These are phyloP conservation scores for Rhaphigaster nebulosa DNA, from an alignment of 2,888 invertebrate genomes.

Conservation along the genomic window DNA sequence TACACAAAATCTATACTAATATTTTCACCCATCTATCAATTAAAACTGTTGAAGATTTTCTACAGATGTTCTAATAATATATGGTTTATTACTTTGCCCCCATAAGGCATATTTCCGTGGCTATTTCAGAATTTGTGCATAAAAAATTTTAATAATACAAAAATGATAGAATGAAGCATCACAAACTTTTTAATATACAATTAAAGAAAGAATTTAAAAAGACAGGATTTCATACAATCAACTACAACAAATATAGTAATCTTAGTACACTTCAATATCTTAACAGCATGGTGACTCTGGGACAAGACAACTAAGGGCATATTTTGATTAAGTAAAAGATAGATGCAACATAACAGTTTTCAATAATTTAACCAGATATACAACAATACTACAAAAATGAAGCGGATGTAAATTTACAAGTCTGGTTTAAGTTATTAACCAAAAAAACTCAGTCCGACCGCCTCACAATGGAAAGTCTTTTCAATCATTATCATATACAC, in stretches of 20 bases:
- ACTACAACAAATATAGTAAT: conserved; percentile 32
- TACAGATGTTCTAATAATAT: conserved; percentile 56
- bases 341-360: conserved; percentile 57
- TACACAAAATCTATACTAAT: conserved; percentile 53
- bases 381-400: conserved; percentile 60
- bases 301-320: conserved; percentile 27
- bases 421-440: conserved; percentile 63
- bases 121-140: conserved; percentile 53
- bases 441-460: conserved; percentile 61
- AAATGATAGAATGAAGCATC: conserved; percentile 46
- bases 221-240: conserved; percentile 40
- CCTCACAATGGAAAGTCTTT: conserved; percentile 57
- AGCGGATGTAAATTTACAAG: conserved; percentile 62
- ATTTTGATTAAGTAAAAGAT: conserved; percentile 57
- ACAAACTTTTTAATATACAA: conserved; percentile 30
- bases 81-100: conserved; percentile 43
- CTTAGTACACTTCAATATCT: conserved; percentile 1
- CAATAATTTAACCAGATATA: conserved; percentile 59
- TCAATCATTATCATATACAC: conserved; percentile 62
- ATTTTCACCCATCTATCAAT: conserved; percentile 55
- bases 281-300: conserved; percentile 37
- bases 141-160: conserved; percentile 34
- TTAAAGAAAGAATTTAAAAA: conserved; percentile 36
- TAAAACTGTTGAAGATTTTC: conserved; percentile 50
- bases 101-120: conserved; percentile 43